Conservation (phyloP, 2,113 vertebrate species). For the Amphilophus citrinellus region DNA sequence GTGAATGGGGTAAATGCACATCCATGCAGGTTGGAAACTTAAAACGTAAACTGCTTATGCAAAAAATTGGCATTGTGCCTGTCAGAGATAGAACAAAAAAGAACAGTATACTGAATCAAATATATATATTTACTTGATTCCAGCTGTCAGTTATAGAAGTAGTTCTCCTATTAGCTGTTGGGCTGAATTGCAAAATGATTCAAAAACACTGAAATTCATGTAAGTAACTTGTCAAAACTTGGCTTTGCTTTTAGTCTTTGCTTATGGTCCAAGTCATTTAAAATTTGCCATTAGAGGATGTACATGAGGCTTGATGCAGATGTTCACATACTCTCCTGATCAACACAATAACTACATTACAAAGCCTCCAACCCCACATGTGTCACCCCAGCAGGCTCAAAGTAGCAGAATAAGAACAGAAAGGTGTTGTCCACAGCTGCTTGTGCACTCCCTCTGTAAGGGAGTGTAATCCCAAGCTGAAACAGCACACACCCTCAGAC, state of each 20-base stretch:
- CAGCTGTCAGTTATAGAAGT: background rate
- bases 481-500: background rate
- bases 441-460: background rate
- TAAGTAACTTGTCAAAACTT: background rate
- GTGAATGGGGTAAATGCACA: background rate
- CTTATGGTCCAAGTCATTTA: background rate
- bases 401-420: background rate
- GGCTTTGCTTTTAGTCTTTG: background rate
- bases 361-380: background rate
- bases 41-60: background rate
- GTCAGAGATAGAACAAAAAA: background rate
- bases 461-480: background rate
- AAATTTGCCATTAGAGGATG: background rate
- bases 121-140: background rate
- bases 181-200: background rate
- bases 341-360: background rate
- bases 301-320: background rate
- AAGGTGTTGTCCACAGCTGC: conserved; percentile 9
- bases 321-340: background rate
- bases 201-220: background rate
- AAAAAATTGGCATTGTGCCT: background rate
- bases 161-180: background rate
- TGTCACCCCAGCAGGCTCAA: too few species aligned
- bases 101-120: background rate
- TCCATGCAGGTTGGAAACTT: too few species aligned